phyloP scores from a whole-genome alignment of 2,888 invertebrate genomes.

The Dryococelus australis region DNA sequence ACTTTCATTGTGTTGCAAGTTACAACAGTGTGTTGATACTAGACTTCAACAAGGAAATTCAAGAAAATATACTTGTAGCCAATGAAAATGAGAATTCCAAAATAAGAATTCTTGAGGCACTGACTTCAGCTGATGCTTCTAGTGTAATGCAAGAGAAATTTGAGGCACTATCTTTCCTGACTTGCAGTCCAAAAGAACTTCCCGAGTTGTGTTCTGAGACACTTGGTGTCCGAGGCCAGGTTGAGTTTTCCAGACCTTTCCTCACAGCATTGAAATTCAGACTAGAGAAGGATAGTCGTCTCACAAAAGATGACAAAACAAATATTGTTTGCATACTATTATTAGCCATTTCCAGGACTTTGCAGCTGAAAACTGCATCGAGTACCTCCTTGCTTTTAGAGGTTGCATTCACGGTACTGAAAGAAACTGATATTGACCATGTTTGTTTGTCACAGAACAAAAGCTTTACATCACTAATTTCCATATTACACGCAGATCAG shows the following conservation, averaged over 20 bases:
- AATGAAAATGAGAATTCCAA: background rate
- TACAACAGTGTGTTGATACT: constrained; percentile 24
- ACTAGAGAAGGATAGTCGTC: background rate
- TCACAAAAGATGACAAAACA: background rate
- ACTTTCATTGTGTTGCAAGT: background rate
- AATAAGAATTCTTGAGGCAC: background rate
- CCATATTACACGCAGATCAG: background rate
- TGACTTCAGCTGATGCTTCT: background rate
- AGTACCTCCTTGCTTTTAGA: background rate
- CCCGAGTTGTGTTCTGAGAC: background rate
- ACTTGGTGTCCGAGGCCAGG: background rate
- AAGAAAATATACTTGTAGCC: background rate
- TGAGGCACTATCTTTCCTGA: background rate
- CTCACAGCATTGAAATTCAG: background rate
- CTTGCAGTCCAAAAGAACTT: background rate
- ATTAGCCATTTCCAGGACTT: background rate
- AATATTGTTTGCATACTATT: background rate
- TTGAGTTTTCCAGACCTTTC: background rate
- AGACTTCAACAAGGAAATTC: constrained; percentile 22
- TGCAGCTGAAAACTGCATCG: background rate
- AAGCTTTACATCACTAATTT: background rate
- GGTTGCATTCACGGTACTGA: background rate
- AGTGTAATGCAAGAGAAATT: background rate
- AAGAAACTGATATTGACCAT: background rate
- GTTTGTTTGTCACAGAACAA: background rate